phyloP scores from a whole-genome alignment of 2,888 invertebrate species.

The Ennomos quercinarius region DNA sequence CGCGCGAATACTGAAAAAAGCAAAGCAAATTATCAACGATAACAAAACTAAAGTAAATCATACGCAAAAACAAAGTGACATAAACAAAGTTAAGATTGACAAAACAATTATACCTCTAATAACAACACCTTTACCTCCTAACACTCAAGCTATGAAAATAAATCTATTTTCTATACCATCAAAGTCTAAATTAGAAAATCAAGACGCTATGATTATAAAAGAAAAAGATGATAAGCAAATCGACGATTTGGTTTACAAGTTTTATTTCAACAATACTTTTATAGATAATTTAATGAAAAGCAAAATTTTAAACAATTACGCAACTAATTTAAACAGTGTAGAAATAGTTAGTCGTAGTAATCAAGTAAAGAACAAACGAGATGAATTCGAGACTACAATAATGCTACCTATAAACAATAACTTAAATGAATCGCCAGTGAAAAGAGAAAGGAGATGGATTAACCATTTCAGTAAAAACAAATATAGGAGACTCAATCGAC shows the following conservation, averaged over 20 bases:
- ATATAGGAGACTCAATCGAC: slow-evolving; percentile 21
- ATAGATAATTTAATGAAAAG: slow-evolving; percentile 72
- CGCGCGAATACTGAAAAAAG: slow-evolving; percentile 70
- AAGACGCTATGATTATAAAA: slow-evolving; percentile 68
- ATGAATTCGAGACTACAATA: slow-evolving; percentile 59
- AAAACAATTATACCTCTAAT: background rate
- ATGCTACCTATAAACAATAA: slow-evolving; percentile 54
- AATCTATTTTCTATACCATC: slow-evolving; percentile 69
- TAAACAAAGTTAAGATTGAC: slow-evolving; percentile 6
- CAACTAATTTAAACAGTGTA: slow-evolving; percentile 44
- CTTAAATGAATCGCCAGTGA: slow-evolving; percentile 40
- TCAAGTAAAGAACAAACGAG: slow-evolving; percentile 61
- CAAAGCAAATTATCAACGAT: slow-evolving; percentile 63
- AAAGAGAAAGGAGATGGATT: slow-evolving; percentile 69
- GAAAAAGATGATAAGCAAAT: slow-evolving; percentile 72
- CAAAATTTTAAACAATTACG: slow-evolving; percentile 59
- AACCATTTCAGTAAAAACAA: slow-evolving; percentile 54
- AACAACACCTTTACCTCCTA: slow-evolving; percentile 42
- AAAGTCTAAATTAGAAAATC: slow-evolving; percentile 55
- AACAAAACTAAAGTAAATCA: slow-evolving; percentile 43
- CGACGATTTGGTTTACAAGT: slow-evolving; percentile 78
- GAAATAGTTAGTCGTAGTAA: slow-evolving; percentile 35
- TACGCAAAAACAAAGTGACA: slow-evolving; percentile 10
- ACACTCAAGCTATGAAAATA: slow-evolving; percentile 69
- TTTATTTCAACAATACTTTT: slow-evolving; percentile 78